These are phyloP conservation scores for Platyura marginata DNA, from an alignment of 1,140 invertebrate genomes.

Conservation along the genomic window DNA sequence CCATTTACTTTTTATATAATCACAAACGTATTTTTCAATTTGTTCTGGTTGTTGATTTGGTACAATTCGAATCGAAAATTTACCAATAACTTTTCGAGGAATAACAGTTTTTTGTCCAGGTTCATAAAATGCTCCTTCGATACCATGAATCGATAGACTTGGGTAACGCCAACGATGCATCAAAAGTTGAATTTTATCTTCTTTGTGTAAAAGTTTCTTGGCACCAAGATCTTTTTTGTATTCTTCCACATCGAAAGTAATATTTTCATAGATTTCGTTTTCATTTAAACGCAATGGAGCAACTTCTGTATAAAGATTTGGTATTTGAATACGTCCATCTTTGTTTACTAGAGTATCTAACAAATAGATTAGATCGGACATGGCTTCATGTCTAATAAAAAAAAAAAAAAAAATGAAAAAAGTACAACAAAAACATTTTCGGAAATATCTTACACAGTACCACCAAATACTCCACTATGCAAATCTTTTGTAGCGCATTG, in stretches of 20 bases:
- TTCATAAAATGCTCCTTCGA: constrained; percentile 73
- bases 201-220: constrained; percentile 48
- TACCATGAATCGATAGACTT: constrained; percentile 79
- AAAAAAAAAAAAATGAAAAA: not conserved
- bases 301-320: constrained; percentile 59
- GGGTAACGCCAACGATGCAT: constrained; percentile 88
- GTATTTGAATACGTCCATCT: constrained; percentile 66
- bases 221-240: constrained; percentile 59
- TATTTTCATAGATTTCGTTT: constrained; percentile 56
- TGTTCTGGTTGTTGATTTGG: constrained; percentile 72
- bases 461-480: constrained; percentile 90
- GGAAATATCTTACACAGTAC: constrained; percentile 46
- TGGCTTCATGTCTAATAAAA: constrained; percentile 49
- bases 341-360: constrained; percentile 67
- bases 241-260: constrained; percentile 77
- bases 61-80: constrained; percentile 90
- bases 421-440: not conserved
- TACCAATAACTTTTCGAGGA: constrained; percentile 83
- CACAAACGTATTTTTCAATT: constrained; percentile 50
- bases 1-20: constrained; percentile 56
- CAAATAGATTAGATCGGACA: constrained; percentile 74
- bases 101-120: constrained; percentile 91
- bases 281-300: constrained; percentile 49
- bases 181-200: constrained; percentile 55
- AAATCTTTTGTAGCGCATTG: constrained; percentile 80